Conservation (phyloP, 2,888 invertebrate genomes). For the Microplitis deprimator region DNA sequence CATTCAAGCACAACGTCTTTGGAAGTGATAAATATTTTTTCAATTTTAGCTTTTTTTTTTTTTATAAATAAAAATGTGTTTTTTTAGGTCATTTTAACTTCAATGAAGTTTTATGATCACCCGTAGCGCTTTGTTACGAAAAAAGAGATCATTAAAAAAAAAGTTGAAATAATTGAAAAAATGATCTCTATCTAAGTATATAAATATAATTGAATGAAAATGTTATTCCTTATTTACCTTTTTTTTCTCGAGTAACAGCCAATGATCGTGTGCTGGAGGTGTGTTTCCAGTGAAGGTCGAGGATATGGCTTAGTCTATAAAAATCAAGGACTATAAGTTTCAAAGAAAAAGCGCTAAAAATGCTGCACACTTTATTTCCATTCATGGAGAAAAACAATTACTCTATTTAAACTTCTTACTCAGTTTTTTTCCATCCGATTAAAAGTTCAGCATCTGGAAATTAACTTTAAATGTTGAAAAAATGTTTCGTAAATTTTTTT, state of each 20-base stretch:
- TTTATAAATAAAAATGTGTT: too few relatives aligned
- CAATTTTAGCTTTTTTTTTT: too few relatives aligned
- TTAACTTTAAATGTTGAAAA: too few relatives aligned
- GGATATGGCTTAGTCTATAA: not conserved
- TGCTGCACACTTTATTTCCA: slow-evolving; percentile 1
- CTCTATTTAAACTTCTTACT: too few relatives aligned
- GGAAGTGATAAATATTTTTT: not conserved
- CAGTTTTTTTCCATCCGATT: too few relatives aligned
- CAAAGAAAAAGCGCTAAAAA: not conserved
- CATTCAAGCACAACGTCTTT: slow-evolving; percentile 26
- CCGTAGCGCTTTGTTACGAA: too few relatives aligned
- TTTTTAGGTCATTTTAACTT: too few relatives aligned
- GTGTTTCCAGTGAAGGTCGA: slow-evolving; percentile 20
- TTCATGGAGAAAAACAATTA: too few relatives aligned
- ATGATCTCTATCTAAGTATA: not conserved
- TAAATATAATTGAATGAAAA: not conserved
- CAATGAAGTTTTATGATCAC: too few relatives aligned
- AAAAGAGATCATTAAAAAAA: not conserved
- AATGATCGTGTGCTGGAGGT: not conserved
- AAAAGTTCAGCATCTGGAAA: too few relatives aligned
- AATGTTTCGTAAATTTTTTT: too few relatives aligned
- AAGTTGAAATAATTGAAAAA: not conserved
- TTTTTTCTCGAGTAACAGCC: not conserved
- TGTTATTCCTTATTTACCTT: not conserved
- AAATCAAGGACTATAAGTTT: slow-evolving; percentile 8